phyloP scores from a whole-genome alignment of 2,113 vertebrate genomes.

The Reinhardtius hippoglossoides region DNA sequence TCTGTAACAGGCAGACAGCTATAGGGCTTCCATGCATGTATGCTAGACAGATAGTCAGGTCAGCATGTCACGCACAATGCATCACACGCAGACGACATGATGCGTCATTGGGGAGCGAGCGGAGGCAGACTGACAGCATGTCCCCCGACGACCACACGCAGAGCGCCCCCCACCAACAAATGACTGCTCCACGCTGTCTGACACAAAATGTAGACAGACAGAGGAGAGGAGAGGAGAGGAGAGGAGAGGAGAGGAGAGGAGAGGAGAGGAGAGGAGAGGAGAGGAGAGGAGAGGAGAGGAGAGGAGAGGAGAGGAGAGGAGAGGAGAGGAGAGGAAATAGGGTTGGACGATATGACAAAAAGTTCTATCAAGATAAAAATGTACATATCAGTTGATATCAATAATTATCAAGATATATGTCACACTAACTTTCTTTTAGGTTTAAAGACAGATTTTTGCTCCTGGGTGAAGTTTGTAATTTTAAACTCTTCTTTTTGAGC shows the following conservation, averaged over 20 bases:
- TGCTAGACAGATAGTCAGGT: constrained; percentile 13
- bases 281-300: constrained; percentile 7
- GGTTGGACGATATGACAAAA: not conserved
- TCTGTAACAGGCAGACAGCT: too few relatives aligned
- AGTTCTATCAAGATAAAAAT: too few relatives aligned
- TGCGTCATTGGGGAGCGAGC: constrained; percentile 20
- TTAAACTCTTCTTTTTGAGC: too few relatives aligned
- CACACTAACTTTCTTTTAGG: too few relatives aligned
- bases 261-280: not conserved
- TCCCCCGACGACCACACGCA: not conserved
- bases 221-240: constrained; percentile 12
- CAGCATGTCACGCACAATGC: constrained; percentile 30
- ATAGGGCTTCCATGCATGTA: not conserved
- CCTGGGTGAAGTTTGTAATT: too few relatives aligned
- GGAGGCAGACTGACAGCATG: constrained; percentile 3
- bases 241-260: too few relatives aligned
- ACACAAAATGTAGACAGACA: constrained; percentile 52
- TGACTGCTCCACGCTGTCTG: constrained; percentile 20
- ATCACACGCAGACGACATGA: constrained; percentile 33
- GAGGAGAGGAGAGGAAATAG: constrained; percentile 1
- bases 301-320: not conserved
- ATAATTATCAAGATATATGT: too few relatives aligned
- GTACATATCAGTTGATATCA: too few relatives aligned
- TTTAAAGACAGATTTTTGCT: too few relatives aligned
- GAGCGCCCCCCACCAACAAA: constrained; percentile 32